Evolutionary conservation across 2,113 vertebrate species (phyloP).

Genomic region (Psilopogon haemacephalus): DNA sequence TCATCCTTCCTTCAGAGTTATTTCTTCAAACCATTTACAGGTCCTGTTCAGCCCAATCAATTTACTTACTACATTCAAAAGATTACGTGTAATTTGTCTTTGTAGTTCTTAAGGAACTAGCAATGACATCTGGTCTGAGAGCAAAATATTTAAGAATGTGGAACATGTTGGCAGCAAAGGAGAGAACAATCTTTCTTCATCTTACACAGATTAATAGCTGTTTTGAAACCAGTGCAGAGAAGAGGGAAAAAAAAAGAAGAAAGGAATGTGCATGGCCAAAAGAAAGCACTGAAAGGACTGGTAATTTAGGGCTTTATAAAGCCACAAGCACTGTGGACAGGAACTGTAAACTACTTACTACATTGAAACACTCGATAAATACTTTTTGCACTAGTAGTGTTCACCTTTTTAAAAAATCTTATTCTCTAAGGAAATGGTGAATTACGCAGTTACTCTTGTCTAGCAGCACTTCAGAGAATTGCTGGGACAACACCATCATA

Average conservation of each 20-base stretch:
- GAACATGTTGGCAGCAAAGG: neutral
- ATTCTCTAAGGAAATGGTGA: neutral
- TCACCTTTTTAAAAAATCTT: neutral
- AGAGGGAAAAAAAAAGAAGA: too few relatives aligned
- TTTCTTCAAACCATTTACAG: neutral
- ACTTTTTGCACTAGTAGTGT: neutral
- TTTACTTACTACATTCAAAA: neutral
- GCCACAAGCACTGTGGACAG: neutral
- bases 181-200: neutral
- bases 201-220: neutral
- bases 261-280: neutral
- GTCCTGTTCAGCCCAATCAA: neutral
- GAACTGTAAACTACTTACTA: neutral
- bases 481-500: neutral
- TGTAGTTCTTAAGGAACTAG: neutral
- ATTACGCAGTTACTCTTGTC: neutral
- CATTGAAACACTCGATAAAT: neutral
- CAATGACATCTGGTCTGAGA: neutral
- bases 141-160: neutral
- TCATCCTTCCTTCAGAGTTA: neutral
- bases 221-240: neutral
- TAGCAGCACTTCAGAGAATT: neutral
- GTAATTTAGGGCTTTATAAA: neutral
- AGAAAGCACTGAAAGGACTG: neutral
- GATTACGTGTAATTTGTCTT: neutral